Conservation (phyloP, 2,888 invertebrate species). For the Scaptomyza reducta region DNA sequence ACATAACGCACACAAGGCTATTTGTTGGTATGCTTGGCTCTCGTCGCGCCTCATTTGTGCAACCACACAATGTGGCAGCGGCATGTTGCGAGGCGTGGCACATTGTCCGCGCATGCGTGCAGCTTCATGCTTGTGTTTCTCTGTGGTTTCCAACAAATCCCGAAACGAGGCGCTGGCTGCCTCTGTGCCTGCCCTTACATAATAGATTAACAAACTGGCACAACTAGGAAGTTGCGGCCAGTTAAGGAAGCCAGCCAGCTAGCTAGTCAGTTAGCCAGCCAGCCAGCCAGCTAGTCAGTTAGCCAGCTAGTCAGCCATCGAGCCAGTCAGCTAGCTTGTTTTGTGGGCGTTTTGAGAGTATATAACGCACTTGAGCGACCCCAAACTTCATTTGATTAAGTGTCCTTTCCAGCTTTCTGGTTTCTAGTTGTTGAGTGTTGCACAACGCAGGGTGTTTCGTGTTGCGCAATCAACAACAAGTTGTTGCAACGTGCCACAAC, state of each 20-base stretch:
- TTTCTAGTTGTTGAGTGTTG: constrained; percentile 8
- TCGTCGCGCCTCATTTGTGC: constrained; percentile 52
- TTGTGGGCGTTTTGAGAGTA: constrained; percentile 18
- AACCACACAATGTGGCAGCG: constrained; percentile 29
- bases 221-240: constrained; percentile 31
- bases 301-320: no score
- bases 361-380: constrained; percentile 26
- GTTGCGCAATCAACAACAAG: neutral
- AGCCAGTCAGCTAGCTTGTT: constrained; percentile 1
- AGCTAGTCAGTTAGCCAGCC: constrained; percentile 16
- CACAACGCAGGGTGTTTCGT: neutral
- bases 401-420: constrained; percentile 21
- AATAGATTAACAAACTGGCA: constrained; percentile 38
- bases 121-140: constrained; percentile 10
- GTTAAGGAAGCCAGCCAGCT: constrained; percentile 32
- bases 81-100: constrained; percentile 47
- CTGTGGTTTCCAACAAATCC: constrained; percentile 46
- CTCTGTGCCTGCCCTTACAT: constrained; percentile 52
- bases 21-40: constrained; percentile 19
- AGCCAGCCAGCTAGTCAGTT: constrained; percentile 17
- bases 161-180: constrained; percentile 47
- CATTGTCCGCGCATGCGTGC: constrained; percentile 72
- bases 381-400: constrained; percentile 16
- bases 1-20: constrained; percentile 48
- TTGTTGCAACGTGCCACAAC: no score